phyloP scores from a whole-genome alignment of 2,797 vertebrate genomes.

The Liasis olivaceus region DNA sequence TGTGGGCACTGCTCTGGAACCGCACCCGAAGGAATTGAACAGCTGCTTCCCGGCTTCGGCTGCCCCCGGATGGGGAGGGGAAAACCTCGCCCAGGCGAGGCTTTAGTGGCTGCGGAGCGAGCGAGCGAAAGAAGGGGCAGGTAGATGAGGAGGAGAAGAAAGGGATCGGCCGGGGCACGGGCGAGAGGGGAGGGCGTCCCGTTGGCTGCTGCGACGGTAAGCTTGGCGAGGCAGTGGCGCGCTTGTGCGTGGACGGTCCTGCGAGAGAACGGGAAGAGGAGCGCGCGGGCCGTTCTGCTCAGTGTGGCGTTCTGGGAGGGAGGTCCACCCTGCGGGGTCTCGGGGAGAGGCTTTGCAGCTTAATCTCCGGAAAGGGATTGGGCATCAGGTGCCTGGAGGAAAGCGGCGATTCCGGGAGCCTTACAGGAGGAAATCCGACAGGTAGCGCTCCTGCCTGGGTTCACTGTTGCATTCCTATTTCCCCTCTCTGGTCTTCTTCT shows the following conservation, averaged over 20 bases:
- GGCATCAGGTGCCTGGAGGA: not conserved
- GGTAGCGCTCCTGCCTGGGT: not conserved
- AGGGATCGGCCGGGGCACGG: not conserved
- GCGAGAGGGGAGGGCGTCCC: not conserved
- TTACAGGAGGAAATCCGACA: not conserved
- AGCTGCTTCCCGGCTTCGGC: slow-evolving; percentile 39
- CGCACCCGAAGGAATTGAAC: slow-evolving; percentile 25
- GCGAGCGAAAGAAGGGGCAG: not conserved
- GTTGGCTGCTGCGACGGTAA: not conserved
- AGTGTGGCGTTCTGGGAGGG: not conserved
- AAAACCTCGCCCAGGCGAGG: slow-evolving; percentile 24
- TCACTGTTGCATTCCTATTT: not conserved
- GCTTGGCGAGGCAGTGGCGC: not conserved
- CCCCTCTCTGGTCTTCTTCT: too few relatives aligned
- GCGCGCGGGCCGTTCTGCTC: accelerated
- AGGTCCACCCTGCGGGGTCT: not conserved
- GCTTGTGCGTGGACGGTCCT: not conserved
- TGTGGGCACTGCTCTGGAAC: slow-evolving; percentile 29
- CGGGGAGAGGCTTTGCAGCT: not conserved
- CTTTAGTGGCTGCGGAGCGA: not conserved
- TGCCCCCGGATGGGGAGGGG: slow-evolving; percentile 24
- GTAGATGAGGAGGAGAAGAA: not conserved
- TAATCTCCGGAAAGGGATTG: not conserved
- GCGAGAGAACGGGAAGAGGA: too few relatives aligned
- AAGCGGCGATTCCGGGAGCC: not conserved